Percentiles rank a stretch among this genome's conserved stretches.
Conservation (phyloP, 2,888 invertebrate genomes). For the Mamestra brassicae region DNA sequence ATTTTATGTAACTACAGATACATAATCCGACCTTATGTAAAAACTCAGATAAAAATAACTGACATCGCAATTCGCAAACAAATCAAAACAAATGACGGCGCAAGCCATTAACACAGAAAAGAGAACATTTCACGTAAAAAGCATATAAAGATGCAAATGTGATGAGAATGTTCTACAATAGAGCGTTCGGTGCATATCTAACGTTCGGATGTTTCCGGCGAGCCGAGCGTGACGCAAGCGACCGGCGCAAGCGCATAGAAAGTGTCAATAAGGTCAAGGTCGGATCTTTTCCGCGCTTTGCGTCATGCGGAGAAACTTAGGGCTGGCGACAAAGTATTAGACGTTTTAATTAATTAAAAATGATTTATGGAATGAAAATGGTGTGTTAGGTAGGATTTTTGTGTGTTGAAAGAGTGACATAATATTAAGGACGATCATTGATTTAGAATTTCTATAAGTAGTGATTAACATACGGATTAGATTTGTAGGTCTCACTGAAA, state of each 20-base stretch:
- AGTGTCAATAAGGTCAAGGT: conserved; percentile 72
- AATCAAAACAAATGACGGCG: conserved; percentile 14
- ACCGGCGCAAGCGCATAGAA: conserved; percentile 62
- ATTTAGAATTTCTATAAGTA: neutral
- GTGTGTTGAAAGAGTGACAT: neutral
- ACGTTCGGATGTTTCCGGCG: conserved; percentile 46
- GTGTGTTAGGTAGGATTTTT: neutral
- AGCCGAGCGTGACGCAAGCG: conserved; percentile 44
- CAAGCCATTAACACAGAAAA: conserved; percentile 42
- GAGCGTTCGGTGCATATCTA: conserved; percentile 19
- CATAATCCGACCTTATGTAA: neutral
- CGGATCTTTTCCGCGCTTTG: conserved; percentile 63
- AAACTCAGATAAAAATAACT: conserved; percentile 1
- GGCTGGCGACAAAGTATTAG: conserved; percentile 50
- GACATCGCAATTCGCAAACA: conserved; percentile 18
- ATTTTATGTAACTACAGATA: neutral
- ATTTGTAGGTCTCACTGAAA: no score
- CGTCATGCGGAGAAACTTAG: conserved; percentile 61
- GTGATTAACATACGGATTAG: no score
- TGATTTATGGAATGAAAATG: neutral
- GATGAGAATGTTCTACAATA: conserved; percentile 14
- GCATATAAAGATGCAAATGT: conserved; percentile 46
- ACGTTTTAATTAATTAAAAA: neutral
- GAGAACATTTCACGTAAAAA: conserved; percentile 4
- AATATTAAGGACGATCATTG: neutral